Evolutionary conservation across 35 echinoderm and acorn worm species (phyloP), one percentile per base, ranked within the genome.

Genomic region (Patiria miniata): DNA sequence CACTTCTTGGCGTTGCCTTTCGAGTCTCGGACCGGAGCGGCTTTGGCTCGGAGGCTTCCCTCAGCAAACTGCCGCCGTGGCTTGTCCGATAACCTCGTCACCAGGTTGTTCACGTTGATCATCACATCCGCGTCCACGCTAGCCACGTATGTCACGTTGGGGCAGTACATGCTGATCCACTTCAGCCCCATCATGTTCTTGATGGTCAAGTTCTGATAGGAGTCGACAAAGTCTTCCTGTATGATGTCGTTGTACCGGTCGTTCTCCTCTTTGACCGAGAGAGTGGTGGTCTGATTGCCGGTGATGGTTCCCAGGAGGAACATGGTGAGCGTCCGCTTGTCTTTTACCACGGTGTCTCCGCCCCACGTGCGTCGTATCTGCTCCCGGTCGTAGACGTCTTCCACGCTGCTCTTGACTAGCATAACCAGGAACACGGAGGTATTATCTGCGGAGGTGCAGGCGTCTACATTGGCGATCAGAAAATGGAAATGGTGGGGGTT

Each of bases 111-210:
- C 19, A 91, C 68, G 77, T 93, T 91, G 1, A 93, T 52, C 30
- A 87, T 87, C 40, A 89, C 77, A 37, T 96, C 94, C 23, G 87
- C 83, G 52, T 96, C 94, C 21, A 92, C 82, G 60, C 88, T 93
- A 17, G 88, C 51, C 32, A 93, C 81, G 52, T 39, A 89, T 5
- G 5, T 39, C 2, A 54, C 86, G 23, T 84, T 56, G 7, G 40
- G 54, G 40, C 91, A 93, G 61, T 55, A 59, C 15, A 30, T 12
- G 22, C 36, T 36, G 18, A 85, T 80, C 91, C 91, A 93, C 26
- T 84, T 83, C 8, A 93, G 54, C 8, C 86, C 91, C 85, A 93
- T 87, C 38, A 89, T 77, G 1, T 86, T 93, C 40, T 93, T 93
- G 5, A 89, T 37, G 1, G 91, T 93, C 29, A 93, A 39, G 81